These are phyloP conservation scores for Apostichopus parvimensis DNA, from an alignment of 35 echinoderm and acorn worm species.

Conservation along the genomic window DNA sequence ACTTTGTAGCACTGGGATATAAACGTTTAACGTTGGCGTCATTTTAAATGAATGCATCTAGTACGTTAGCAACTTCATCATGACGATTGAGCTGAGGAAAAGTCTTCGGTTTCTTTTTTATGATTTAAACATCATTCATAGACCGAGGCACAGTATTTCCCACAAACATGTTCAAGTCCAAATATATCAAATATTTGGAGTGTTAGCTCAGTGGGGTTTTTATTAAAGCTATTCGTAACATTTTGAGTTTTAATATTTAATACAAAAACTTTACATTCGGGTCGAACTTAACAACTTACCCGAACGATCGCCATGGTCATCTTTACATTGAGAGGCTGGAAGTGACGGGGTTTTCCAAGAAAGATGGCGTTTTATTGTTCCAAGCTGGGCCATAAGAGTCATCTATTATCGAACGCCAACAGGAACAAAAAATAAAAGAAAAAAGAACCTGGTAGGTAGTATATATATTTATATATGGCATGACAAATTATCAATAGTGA, in stretches of 20 bases:
- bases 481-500: too few relatives aligned
- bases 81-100: too few relatives aligned
- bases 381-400: neutral
- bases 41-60: too few relatives aligned
- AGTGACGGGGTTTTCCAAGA: conserved; percentile 14
- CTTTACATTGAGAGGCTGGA: neutral
- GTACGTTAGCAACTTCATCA: too few relatives aligned
- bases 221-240: neutral
- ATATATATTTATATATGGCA: too few relatives aligned
- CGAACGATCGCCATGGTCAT: neutral
- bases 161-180: too few relatives aligned
- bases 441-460: neutral
- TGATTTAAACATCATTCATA: too few relatives aligned
- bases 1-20: too few relatives aligned
- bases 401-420: neutral
- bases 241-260: neutral
- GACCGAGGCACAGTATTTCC: too few relatives aligned
- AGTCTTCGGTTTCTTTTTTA: too few relatives aligned
- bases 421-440: neutral
- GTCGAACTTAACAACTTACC: neutral
- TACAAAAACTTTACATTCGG: neutral
- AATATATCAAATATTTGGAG: too few relatives aligned
- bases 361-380: conserved; percentile 24
- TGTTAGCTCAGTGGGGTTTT: neutral
- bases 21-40: too few relatives aligned